A percentile compares a stretch with the other conserved stretches of the same genome.
Evolutionary conservation across 2,888 invertebrate species (phyloP).

Genomic region (Harpalus rufipes): DNA sequence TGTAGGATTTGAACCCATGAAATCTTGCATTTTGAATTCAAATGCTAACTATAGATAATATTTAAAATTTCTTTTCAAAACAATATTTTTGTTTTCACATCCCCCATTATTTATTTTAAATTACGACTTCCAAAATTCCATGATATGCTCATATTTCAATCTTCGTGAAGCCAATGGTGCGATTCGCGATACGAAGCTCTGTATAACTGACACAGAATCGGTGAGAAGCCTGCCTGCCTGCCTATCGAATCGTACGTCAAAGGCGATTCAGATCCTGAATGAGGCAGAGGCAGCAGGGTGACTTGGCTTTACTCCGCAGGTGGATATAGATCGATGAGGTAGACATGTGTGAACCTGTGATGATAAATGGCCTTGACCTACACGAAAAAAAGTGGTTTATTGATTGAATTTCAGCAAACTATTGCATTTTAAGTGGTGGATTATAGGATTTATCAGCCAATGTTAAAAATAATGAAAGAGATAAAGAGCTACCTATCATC

Average conservation of each 20-base stretch:
- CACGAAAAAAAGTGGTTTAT: not conserved
- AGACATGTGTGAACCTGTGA: not conserved
- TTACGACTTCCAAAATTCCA: no score
- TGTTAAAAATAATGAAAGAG: not conserved
- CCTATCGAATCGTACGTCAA: not conserved
- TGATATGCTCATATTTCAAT: no score
- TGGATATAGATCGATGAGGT: constrained; percentile 25
- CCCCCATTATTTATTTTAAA: no score
- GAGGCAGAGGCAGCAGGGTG: not conserved
- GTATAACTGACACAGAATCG: not conserved
- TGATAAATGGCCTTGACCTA: constrained; percentile 37
- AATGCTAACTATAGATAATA: no score
- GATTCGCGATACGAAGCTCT: not conserved
- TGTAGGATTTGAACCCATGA: no score
- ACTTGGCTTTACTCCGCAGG: not conserved
- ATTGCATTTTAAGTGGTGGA: not conserved
- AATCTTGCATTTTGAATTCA: no score
- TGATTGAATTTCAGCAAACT: not conserved
- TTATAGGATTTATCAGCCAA: not conserved
- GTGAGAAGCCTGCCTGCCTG: not conserved
- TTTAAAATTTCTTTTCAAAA: no score
- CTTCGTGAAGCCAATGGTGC: no score
- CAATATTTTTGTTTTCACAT: no score
- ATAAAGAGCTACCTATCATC: no score
- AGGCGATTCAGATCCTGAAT: not conserved